Base-by-base conservation (phyloP, 2,113 vertebrate genomes). In the Geococcyx californianus region DNA sequence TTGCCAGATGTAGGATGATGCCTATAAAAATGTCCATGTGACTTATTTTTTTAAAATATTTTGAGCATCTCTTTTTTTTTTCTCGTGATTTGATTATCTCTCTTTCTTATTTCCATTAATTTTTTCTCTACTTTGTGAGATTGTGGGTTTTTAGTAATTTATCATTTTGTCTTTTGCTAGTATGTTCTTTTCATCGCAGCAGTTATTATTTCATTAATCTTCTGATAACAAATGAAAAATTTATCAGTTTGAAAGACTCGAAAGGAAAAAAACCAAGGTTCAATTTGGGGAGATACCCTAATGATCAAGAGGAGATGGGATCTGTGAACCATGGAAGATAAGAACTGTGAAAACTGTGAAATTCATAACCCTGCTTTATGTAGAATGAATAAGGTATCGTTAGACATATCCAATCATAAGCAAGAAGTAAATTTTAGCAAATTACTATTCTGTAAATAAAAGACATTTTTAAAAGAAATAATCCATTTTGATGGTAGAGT, bases 281-380 rank as follows among this genome's bases (percentile, higher is more conserved):
- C 33, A 55, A 45, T 97, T 64, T 95, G 89, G 89, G 52, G 74
- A 97, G 90, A 75, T 87, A 90, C 89, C 81, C 86, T 90, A 89
- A 91, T 97, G 96, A 95, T 97, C 95, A 97, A 96, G 95, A 74
- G 88, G 87, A 98, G 94, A 97, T 97, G 95, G 86, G 81, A 87
- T 96, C 94, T 96, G 69, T 98, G 97, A 97, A 97, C 94, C 72
- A 4, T 98, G 95, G 89, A 96, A 94, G 93, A 97, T 89, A 95
- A 94, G 89, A 96, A 90, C 92, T 95, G 90, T 68, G 86, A 97
- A 94, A 93, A 93, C 74, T 20, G 87, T 97, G 94, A 77, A 96
- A 95, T 90, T 95, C 44, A 33, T 94, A 94, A 86, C 86, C 64
- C 58, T 91, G 72, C 52, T 92, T 13, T 88, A 44, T 62, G 40